Percentiles rank a stretch among this genome's conserved stretches.
Evolutionary conservation across 1,140 invertebrate species (phyloP).

Genomic region (Araneus ventricosus): DNA sequence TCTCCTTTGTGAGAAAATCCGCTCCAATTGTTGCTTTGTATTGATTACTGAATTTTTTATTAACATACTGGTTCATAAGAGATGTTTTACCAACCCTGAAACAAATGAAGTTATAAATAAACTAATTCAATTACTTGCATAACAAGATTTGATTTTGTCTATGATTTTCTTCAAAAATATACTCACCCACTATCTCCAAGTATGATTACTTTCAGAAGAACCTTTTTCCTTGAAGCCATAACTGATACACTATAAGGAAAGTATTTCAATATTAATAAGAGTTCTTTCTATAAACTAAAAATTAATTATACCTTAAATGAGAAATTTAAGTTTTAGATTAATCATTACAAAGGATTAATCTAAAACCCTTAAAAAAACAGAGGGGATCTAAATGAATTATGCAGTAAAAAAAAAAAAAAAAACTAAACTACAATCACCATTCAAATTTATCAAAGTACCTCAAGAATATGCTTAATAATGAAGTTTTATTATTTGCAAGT

Average conservation of each 20-base stretch:
- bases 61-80: conserved; percentile 99
- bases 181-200: conserved; percentile 94
- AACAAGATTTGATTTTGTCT: neutral
- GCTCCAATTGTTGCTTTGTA: conserved; percentile 99
- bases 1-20: conserved; percentile 99
- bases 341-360: too few species aligned
- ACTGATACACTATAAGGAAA: neutral
- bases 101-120: conserved; percentile 39
- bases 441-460: too few species aligned
- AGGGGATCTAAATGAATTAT: too few species aligned
- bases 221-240: conserved; percentile 97
- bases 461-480: too few species aligned
- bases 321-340: too few species aligned
- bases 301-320: too few species aligned
- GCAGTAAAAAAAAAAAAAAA: too few species aligned
- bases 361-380: too few species aligned
- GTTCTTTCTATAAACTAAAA: too few species aligned
- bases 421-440: too few species aligned
- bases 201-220: conserved; percentile 98
- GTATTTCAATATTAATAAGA: neutral
- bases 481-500: too few species aligned
- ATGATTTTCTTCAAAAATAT: neutral
- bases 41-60: conserved; percentile 99
- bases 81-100: conserved; percentile 97
- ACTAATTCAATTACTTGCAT: neutral